Evolutionary conservation across 2,797 vertebrate genomes (phyloP), one percentile per base, ranked within the genome.

Genomic region (Enteromius anoplus): DNA sequence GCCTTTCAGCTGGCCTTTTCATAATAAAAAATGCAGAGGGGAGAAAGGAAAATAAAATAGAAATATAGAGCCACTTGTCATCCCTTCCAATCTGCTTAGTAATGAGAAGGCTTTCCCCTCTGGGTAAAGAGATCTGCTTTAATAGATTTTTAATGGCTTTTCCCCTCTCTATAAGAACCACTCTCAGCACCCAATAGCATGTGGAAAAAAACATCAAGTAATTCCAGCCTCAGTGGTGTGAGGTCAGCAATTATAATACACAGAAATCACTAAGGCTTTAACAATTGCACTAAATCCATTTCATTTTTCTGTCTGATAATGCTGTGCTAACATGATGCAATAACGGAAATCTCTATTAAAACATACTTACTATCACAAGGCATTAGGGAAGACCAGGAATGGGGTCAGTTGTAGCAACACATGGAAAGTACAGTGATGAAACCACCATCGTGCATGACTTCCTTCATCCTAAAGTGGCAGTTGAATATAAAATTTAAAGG

Each of bases 121-220:
- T 90, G 91, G 89, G 91, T 93, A 88, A 90, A 92, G 92, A 93
- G 90, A 94, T 90, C 88, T 84, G 89, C 84, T 88, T 91, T 92
- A 94, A 94, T 93, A 93, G 90, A 93, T 92, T 93, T 91, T 93
- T 92, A 94, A 94, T 93, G 89, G 89, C 88, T 92, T 91, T 90
- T 87, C 84, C 65, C 75, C 75, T 81, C 78, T 75, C 88, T 88
- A 89, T 86, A 80, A 89, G 88, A 92, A 90, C 85, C 88, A 88
- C 86, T 90, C 89, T 88, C 88, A 87, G 86, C 88, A 91, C 87
- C 90, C 88, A 91, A 88, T 87, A 89, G 89, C 86, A 88, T 72
- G 77, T 88, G 84, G 81, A 77, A 89, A 47, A 90, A 89, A 85
- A 80, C 80, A 81, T 64, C 86, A 88, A 86, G 89, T 87, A 90